Evolutionary conservation across 1,140 invertebrate species (phyloP), one percentile per base, ranked within the genome.

Genomic region (Campodea augens): DNA sequence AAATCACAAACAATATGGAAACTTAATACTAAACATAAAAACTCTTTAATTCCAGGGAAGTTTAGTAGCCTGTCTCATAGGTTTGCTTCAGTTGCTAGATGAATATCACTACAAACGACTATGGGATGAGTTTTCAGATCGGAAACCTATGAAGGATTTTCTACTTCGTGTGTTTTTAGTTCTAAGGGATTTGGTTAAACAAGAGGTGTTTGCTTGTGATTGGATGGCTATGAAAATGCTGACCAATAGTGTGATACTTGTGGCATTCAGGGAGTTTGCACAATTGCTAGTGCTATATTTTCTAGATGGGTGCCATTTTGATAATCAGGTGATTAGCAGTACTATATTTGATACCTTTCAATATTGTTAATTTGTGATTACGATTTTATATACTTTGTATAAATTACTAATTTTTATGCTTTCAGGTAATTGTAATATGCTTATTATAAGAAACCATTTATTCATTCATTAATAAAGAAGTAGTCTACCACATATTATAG

Each of bases 171-270:
- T 88, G 3, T 81, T 97, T 53, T 65, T 89, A 10, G 82, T 96
- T 0, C 81, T 96, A 50, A 71, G 78, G 20, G 78, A 87, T 58
- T 68, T 96, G 3, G 75, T 92, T 13, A 70, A 75, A 50, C 70
- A 83, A 58, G 77, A 83, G 50, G 81, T 95, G 0, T 97, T 90
- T 56, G 80, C 87, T 3, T 64, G 72, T 0, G 90, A 96, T 58
- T 98, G 93, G 93, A 68, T 90, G 41, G 78, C 92, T 10, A 85
- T 98, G 61, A 77, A 85, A 56, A 80, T 95, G 68, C 75, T 88
- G 37, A 80, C 85, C 41, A 93, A 93, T 59, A 77, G 80, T 64
- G 78, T 93, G 4, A 76, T 97, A 44, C 61, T 93, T 3, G 78
- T 78, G 44, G 78, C 87, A 0, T 63, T 95, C 32, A 74, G 88